Evolutionary conservation across 2,888 invertebrate species (phyloP).

Genomic region (Norana najaformis): DNA sequence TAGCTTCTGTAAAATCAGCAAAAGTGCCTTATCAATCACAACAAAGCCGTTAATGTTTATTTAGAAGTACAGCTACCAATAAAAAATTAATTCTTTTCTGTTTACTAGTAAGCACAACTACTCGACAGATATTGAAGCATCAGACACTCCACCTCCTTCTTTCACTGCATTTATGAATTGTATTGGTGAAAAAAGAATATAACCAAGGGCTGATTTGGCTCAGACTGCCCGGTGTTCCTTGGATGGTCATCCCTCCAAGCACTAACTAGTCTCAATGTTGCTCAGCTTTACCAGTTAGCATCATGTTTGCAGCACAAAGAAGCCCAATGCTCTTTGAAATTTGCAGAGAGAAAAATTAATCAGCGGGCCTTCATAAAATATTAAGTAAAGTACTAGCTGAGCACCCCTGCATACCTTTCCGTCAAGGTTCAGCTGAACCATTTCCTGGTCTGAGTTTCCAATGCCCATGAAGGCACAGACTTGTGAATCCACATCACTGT

Average conservation of each 20-base stretch:
- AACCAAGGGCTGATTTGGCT: not conserved
- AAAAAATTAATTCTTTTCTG: too few relatives aligned
- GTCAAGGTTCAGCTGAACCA: constrained; percentile 96
- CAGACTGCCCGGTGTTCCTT: not conserved
- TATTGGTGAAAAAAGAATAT: not conserved
- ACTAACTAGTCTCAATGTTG: not conserved
- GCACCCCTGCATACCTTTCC: constrained; percentile 73
- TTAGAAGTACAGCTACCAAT: too few relatives aligned
- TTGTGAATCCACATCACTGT: constrained; percentile 64
- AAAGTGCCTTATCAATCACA: too few relatives aligned
- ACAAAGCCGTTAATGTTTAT: too few relatives aligned
- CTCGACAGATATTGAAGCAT: not conserved
- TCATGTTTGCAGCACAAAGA: not conserved
- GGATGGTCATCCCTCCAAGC: not conserved
- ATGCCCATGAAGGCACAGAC: constrained; percentile 99
- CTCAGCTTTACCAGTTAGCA: not conserved
- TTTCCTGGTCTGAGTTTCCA: constrained; percentile 91
- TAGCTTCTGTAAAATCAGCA: too few relatives aligned
- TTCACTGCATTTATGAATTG: too few relatives aligned
- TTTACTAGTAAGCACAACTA: not conserved
- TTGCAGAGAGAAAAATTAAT: not conserved
- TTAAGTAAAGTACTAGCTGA: not conserved
- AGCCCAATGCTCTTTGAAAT: not conserved
- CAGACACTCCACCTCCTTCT: not conserved
- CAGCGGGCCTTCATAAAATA: not conserved